Conservation (phyloP, 2,113 vertebrate genomes). For the Cyphomyrus plagiostoma region DNA sequence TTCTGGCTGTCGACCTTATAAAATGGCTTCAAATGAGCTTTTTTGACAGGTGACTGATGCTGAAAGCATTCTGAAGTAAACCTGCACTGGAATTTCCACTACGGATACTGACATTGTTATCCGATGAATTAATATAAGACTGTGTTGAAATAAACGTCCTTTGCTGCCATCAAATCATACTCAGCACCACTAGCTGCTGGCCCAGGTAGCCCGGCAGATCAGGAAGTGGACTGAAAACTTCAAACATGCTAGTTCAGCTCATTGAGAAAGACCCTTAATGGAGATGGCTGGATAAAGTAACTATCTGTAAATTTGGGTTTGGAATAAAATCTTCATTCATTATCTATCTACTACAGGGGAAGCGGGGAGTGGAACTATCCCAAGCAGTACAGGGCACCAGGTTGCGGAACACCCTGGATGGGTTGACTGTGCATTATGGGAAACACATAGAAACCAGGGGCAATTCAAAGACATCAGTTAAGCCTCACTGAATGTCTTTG, state of each 20-base stretch:
- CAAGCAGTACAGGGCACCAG: neutral
- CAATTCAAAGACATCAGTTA: neutral
- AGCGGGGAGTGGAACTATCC: neutral
- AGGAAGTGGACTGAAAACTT: neutral
- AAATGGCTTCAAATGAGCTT: conserved; percentile 19
- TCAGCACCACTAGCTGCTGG: neutral
- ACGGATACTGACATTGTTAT: neutral
- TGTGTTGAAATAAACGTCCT: neutral
- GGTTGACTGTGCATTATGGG: neutral
- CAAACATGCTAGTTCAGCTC: neutral
- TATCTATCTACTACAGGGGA: neutral
- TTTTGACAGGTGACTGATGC: conserved; percentile 5
- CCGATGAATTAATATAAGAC: neutral
- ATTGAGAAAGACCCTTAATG: neutral
- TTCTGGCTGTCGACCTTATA: neutral
- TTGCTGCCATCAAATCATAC: neutral
- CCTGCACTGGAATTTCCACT: neutral
- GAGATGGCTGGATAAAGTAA: neutral
- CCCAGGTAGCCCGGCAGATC: neutral
- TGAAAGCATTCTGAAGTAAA: neutral
- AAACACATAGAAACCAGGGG: neutral
- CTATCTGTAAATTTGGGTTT: neutral
- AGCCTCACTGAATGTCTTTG: neutral
- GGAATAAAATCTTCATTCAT: neutral
- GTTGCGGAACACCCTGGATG: neutral